phyloP scores from a whole-genome alignment of 1,140 invertebrate species.

The Diorhabda sublineata region DNA sequence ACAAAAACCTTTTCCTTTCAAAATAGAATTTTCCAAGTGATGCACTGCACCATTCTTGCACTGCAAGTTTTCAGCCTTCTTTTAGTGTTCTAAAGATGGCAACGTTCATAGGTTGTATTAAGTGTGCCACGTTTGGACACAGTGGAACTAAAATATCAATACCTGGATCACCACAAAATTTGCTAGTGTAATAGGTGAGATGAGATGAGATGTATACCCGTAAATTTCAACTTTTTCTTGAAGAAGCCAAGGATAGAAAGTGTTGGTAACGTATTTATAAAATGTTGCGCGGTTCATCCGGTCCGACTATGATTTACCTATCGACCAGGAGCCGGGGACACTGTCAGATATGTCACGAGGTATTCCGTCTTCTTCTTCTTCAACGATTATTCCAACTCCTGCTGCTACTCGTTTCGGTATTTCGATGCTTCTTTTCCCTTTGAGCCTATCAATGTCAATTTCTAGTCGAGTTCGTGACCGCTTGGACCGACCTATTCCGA shows the following conservation, averaged over 20 bases:
- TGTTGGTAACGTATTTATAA: constrained; percentile 47
- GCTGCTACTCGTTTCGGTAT: too few relatives aligned
- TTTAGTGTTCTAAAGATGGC: constrained; percentile 40
- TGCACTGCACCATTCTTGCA: constrained; percentile 16
- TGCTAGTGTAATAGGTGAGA: constrained; percentile 38
- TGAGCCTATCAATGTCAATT: too few relatives aligned
- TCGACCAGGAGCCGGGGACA: constrained; percentile 22
- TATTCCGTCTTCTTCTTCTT: background rate
- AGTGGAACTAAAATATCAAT: constrained; percentile 45
- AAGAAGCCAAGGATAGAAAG: constrained; percentile 37
- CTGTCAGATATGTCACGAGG: constrained; percentile 6
- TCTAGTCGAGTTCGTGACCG: too few relatives aligned
- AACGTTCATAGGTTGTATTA: constrained; percentile 47
- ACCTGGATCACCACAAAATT: constrained; percentile 44
- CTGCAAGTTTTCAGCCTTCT: constrained; percentile 21
- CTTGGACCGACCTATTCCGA: too few relatives aligned
- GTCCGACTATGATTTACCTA: constrained; percentile 43
- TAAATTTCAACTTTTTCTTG: constrained; percentile 32
- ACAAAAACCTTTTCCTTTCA: background rate
- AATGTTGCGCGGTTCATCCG: constrained; percentile 47
- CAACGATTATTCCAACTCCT: too few relatives aligned
- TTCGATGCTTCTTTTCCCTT: too few relatives aligned
- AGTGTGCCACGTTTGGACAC: constrained; percentile 45
- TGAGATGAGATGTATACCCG: constrained; percentile 47
- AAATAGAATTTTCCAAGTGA: background rate